Percentiles rank a stretch among this genome's conserved stretches.
These are phyloP conservation scores for Diacarnus erythraeanus DNA, from an alignment of 37 sponge, comb jelly and placozoan genomes.

Conservation along the genomic window DNA sequence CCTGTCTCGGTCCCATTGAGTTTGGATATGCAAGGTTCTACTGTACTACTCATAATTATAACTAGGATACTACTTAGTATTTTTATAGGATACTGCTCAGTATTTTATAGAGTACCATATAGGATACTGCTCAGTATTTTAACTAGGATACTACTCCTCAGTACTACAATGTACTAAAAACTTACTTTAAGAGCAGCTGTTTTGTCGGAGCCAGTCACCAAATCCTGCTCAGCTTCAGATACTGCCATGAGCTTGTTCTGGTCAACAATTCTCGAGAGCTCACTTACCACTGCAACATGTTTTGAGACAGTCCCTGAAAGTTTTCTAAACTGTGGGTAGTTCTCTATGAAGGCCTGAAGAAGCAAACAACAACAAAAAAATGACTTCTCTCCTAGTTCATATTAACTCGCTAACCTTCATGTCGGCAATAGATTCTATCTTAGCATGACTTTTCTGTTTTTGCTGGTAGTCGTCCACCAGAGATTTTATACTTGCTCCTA, in stretches of 20 bases:
- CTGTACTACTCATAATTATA: too few species aligned
- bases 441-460: slow-evolving; percentile 74
- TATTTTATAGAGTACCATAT: too few species aligned
- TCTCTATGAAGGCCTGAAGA: slow-evolving; percentile 82
- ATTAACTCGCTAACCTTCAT: slow-evolving; percentile 77
- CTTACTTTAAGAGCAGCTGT: slow-evolving; percentile 23
- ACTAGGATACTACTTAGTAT: too few species aligned
- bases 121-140: too few species aligned
- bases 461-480: slow-evolving; percentile 89
- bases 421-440: slow-evolving; percentile 93
- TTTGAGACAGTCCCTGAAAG: slow-evolving; percentile 94
- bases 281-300: slow-evolving; percentile 94
- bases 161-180: not conserved
- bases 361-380: too few species aligned
- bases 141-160: too few species aligned
- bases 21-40: too few species aligned
- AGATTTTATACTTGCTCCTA: slow-evolving; percentile 88
- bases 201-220: slow-evolving; percentile 71
- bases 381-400: not conserved
- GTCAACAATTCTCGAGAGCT: slow-evolving; percentile 78
- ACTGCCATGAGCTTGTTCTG: slow-evolving; percentile 78
- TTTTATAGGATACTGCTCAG: too few species aligned
- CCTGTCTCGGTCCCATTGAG: too few species aligned
- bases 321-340: slow-evolving; percentile 93
- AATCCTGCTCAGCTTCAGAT: slow-evolving; percentile 90